phyloP scores from a whole-genome alignment of 2,113 vertebrate genomes.

The Melanerpes aurifrons region DNA sequence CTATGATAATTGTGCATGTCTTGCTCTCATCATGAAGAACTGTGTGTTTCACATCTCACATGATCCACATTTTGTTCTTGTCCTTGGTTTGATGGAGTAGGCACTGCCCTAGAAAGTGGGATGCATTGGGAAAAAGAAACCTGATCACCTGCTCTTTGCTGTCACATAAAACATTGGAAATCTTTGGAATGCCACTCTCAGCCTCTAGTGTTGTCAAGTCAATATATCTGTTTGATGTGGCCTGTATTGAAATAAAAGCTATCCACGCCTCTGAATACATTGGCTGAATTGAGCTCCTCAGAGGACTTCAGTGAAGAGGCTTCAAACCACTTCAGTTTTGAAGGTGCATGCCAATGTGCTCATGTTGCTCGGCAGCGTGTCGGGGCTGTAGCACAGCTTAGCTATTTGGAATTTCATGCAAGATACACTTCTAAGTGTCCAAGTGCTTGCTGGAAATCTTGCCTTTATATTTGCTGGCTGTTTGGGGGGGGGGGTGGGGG shows the following conservation, averaged over 20 bases:
- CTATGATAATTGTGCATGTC: not conserved
- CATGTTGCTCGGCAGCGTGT: not conserved
- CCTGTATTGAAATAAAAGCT: constrained; percentile 2
- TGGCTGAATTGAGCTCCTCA: not conserved
- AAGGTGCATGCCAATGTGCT: rapidly evolving
- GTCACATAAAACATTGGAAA: not conserved
- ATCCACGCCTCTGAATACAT: rapidly evolving
- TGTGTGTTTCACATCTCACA: not conserved
- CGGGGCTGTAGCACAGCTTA: not conserved
- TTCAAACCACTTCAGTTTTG: not conserved
- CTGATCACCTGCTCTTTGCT: not conserved
- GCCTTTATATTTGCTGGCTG: not conserved
- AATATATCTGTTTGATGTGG: not conserved
- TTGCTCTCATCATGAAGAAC: not conserved
- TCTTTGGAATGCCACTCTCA: not conserved
- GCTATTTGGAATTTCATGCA: not conserved
- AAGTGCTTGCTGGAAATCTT: not conserved
- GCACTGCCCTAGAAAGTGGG: not conserved
- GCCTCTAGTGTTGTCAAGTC: not conserved
- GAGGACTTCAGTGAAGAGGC: not conserved
- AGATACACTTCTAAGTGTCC: not conserved
- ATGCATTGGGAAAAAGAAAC: not conserved
- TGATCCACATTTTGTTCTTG: not conserved
- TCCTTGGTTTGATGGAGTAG: not conserved
- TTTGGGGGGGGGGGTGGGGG: too few species aligned